Base-by-base conservation (phyloP, 2,797 vertebrate species). In the Chromobotia macracanthus region DNA sequence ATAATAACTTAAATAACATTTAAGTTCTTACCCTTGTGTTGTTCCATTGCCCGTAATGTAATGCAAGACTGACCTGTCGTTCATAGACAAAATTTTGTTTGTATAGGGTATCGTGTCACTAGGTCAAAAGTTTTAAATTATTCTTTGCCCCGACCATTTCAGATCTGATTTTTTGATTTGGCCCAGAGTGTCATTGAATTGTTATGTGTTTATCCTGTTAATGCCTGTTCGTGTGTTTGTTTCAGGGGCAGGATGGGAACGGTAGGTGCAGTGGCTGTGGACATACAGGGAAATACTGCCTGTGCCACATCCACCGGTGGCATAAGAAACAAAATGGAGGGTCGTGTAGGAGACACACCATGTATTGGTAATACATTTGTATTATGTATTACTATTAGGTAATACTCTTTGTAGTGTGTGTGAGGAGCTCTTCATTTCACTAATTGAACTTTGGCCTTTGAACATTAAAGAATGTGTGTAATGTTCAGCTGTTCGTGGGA, bases 291-390 rank as follows among this genome's bases (percentile, higher is more conserved):
- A 71, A 95, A 95, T 19, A 55, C 95, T 9, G 95, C 94, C 86
- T 94, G 94, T 86, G 95, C 94, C 19, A 95, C 95, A 73, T 95
- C 95, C 75, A 95, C 94, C 0, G 94, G 94, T 66, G 94, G 95
- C 85, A 91, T 95, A 8, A 84, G 92, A 51, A 96, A 96, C 87
- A 94, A 96, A 91, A 93, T 96, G 90, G 87, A 94, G 80, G 96
- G 94, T 60, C 94, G 95, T n/a, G 93, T 95, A 83, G 94, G 95
- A 68, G 95, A 97, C 90, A 95, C 95, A 12, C 89, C 96, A 0
- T 95, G 94, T 83, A 90, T 97, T 89, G 96, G 96, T 96, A 88
- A 93, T 87, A 18, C 25, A 21, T 67, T 72, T 19, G n/a, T n/a
- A n/a, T n/a, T n/a, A n/a, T n/a, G n/a, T n/a, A n/a, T n/a, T n/a